A percentile compares a stretch with the other conserved stretches of the same genome.
These are phyloP conservation scores for Petrocephalus schoutedeni DNA, from an alignment of 2,797 vertebrate species.

Conservation along the genomic window DNA sequence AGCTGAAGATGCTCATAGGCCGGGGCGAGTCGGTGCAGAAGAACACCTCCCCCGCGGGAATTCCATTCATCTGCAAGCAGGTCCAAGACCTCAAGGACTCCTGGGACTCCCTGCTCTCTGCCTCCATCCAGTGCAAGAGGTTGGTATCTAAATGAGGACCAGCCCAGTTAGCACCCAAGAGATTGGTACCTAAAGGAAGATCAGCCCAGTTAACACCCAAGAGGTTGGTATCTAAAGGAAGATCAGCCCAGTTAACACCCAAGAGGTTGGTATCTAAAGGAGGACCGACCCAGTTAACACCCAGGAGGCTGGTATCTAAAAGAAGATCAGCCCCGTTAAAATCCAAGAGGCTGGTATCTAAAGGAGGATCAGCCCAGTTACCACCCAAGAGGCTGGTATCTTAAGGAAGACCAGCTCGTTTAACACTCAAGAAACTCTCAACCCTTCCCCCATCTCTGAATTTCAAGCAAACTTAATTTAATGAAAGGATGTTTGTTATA, in stretches of 20 bases:
- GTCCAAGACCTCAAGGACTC: constrained; percentile 84
- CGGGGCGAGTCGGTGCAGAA: constrained; percentile 89
- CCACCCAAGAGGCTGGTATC: constrained; percentile 73
- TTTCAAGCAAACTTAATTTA: not conserved
- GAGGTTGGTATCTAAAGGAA: constrained; percentile 63
- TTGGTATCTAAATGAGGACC: constrained; percentile 40
- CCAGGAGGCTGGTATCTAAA: constrained; percentile 73
- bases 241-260: not conserved
- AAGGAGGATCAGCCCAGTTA: too few species aligned
- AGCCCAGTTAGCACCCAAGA: constrained; percentile 58
- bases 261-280: constrained; percentile 73
- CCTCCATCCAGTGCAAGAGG: constrained; percentile 93
- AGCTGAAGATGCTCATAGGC: constrained; percentile 86
- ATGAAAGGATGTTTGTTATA: not conserved
- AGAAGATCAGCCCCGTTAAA: constrained; percentile 64
- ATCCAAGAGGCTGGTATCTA: constrained; percentile 73
- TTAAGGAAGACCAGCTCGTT: not conserved
- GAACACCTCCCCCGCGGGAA: constrained; percentile 84
- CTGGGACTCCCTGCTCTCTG: constrained; percentile 83
- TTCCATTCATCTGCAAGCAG: constrained; percentile 77
- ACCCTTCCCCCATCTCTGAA: not conserved
- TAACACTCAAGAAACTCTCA: not conserved
- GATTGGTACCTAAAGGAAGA: constrained; percentile 56
- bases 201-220: constrained; percentile 72
- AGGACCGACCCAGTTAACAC: not conserved